Base-by-base conservation (phyloP, 2,797 vertebrate species). In the Gadopsis bispinosus region DNA sequence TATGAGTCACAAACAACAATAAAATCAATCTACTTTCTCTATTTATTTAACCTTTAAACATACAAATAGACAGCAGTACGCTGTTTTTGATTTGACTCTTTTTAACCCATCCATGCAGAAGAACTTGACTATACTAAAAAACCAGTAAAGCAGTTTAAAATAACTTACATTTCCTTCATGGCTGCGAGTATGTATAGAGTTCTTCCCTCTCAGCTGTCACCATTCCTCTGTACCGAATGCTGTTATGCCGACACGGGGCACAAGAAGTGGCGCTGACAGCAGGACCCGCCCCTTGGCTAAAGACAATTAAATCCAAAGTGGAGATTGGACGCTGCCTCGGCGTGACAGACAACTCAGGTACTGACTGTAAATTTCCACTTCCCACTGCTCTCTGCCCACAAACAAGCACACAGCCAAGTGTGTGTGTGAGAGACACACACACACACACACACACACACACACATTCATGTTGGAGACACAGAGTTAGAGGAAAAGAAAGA, bases 121-220 rank as follows among this genome's bases (percentile, higher is more conserved):
- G 58, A 73, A 71, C 33, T 2, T 26, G 16, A 41, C 10, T 13
- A 43, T 63, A 63, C 39, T 50, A 79, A 6, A 78, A 0, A 79
- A 81, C 29, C 5, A 73, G 53, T 7, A 83, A 83, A 84, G 75
- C 39, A 87, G 69, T 77, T 58, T 6, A 80, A 43, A 39, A 82
- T 64, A 87, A 95, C 94, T 94, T 93, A 95, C 94, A 95, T 93
- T 94, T 95, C 94, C 88, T 94, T 95, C 94, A 95, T 94, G 92
- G 91, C 91, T 88, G 89, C 75, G 39, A 73, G 77, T 92, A 88
- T 91, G 86, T 92, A 87, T 89, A 90, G 82, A 80, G 88, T 86
- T 81, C 85, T 82, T 88, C 86, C 87, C 83, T 74, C 86, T 93
- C 92, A 93, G 93, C 92, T 93, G 93, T 95, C 91, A 94, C 94